Base-by-base conservation (phyloP, 2,888 invertebrate species). In the Ornithoptera alexandrae region DNA sequence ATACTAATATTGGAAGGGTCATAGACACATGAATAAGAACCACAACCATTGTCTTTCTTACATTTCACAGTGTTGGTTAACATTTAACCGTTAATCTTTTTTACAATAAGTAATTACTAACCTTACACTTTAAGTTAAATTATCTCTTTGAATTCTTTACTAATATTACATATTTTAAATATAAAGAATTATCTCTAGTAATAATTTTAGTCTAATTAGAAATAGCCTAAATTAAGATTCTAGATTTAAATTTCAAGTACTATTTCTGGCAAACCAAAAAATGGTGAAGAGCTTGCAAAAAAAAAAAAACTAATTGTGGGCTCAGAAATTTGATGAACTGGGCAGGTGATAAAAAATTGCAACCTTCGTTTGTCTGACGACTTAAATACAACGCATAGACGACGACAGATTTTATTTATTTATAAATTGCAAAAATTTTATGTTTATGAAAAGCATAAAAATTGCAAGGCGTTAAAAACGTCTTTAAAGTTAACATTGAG, bases 271-370 rank as follows among this genome's bases (percentile, higher is more conserved):
- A 4, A 17, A 50, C 17, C 50, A 50, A 50, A 50, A 39, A 0
- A 17, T 50, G 17, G 18, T 17, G 50, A 50, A 17, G 50, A 50
- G 50, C 50, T 50, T 5, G 50, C 30, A 30, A 30, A 30, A 30
- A 30, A 30, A 24, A 57, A 57, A 57, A 57, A 20, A 10, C 5
- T 0, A 20, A 57, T 53, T 53, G n/a, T 62, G 15, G 17, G 42
- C 22, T 62, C 46, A 17, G 50, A 62, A 17, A 62, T 42, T 50
- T 62, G 22, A 50, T 66, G 59, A 62, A 63, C 36, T 62, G 70
- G 70, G 70, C 70, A 70, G 70, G 70, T 70, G 70, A 67, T 70
- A 66, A 67, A 22, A 58, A 36, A 62, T 63, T 60, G 70, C 70
- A 70, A 70, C 66, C 70, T 63, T 50, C 17, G 15, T 65, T 20